These are phyloP conservation scores for Cyanoliseus patagonus DNA, from an alignment of 2,113 vertebrate species.

Conservation along the genomic window DNA sequence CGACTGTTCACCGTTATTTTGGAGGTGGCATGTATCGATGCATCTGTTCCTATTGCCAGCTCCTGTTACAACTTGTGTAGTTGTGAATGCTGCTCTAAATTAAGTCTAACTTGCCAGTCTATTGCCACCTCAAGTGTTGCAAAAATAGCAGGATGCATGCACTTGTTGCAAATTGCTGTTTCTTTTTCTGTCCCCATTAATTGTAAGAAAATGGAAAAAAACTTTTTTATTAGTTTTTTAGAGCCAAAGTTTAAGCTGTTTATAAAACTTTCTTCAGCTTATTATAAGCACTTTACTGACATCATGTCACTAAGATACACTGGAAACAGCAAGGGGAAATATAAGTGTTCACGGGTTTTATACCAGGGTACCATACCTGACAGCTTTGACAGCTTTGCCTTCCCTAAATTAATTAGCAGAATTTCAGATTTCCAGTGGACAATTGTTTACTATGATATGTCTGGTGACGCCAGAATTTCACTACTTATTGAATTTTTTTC, in stretches of 20 bases:
- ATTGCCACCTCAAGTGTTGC: neutral
- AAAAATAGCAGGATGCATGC: neutral
- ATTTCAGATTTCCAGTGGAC: neutral
- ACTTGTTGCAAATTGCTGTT: neutral
- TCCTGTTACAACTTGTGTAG: neutral
- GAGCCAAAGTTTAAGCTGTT: neutral
- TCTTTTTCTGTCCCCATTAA: neutral
- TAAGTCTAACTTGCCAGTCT: neutral
- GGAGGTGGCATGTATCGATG: neutral
- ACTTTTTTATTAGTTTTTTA: neutral
- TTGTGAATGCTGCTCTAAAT: neutral
- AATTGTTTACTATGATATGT: neutral
- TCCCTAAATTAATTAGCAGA: neutral
- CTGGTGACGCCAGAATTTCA: neutral
- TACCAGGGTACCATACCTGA: neutral
- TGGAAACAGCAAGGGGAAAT: neutral
- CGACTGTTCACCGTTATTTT: neutral
- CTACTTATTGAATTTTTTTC: neutral
- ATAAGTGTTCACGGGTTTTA: neutral
- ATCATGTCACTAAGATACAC: neutral
- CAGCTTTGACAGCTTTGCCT: neutral
- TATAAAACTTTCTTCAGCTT: neutral
- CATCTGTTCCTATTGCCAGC: neutral
- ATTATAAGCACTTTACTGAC: neutral
- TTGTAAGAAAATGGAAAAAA: neutral